Base-by-base conservation (phyloP, 2,888 invertebrate genomes). In the Deilephila porcellus region DNA sequence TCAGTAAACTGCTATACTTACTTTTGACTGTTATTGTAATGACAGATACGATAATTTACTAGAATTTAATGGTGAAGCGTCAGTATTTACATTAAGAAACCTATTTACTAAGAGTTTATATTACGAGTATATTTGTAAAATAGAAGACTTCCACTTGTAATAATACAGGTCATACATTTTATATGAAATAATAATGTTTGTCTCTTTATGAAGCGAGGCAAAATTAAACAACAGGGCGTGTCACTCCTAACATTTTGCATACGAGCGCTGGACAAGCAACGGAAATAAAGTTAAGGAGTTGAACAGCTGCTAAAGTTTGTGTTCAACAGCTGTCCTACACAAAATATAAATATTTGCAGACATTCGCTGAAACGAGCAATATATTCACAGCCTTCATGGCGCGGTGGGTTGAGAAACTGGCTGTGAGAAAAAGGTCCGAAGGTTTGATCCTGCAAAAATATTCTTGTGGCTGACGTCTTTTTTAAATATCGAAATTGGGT, bases 201-300 rank as follows among this genome's bases (percentile, higher is more conserved):
- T 63, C 34, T 63, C 62, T 25, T 25, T 34, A n/a, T 34, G 32
- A 63, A 64, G 20, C 20, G 37, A 11, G 37, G 19, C 63, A 20
- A 64, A 64, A 64, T 20, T 64, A 64, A n/a, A 20, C n/a, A 20
- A n/a, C 56, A 19, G 20, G 25, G 59, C n/a, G 34, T 60, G 71
- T 7, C 71, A 71, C 5, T 71, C 37, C 71, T 60, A 59, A 71
- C 71, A 60, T 71, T 71, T 60, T 60, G 60, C 60, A 37, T 37
- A 71, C 60, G 34, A 32, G 32, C 29, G 29, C 70, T 60, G 32
- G 62, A 32, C 45, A 64, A 37, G 45, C 45, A 20, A 64, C 60
- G 71, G 60, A 71, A 60, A 71, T 60, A 71, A 34, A 71, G 71
- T 60, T 71, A 60, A 60, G 45, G 71, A 37, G 71, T 71, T 60